phyloP scores from a whole-genome alignment of 2,113 vertebrate genomes.

The Cynoglossus semilaevis region DNA sequence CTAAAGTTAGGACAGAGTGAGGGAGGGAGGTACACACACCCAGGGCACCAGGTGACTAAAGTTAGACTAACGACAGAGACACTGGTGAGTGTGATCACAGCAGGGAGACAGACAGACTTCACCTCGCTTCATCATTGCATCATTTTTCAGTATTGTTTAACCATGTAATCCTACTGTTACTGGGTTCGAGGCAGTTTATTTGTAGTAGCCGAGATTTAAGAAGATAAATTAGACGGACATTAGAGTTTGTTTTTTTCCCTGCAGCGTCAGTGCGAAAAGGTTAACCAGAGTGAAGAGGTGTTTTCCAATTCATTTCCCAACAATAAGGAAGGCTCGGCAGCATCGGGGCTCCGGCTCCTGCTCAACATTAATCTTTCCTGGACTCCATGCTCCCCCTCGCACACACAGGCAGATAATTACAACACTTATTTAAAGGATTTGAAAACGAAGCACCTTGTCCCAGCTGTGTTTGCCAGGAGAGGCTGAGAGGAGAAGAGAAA shows the following conservation, averaged over 20 bases:
- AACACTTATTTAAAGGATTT: constrained; percentile 48
- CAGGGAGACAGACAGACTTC: too few relatives aligned
- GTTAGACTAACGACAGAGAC: too few relatives aligned
- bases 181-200: too few relatives aligned
- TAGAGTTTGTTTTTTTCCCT: background rate
- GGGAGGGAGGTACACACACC: too few relatives aligned
- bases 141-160: too few relatives aligned
- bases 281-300: constrained; percentile 3
- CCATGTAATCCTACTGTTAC: too few relatives aligned
- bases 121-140: too few relatives aligned
- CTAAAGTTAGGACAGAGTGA: too few relatives aligned
- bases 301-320: constrained; percentile 12
- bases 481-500: constrained; percentile 20
- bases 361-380: constrained; percentile 59
- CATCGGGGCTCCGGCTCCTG: constrained; percentile 29
- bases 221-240: too few relatives aligned
- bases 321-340: constrained; percentile 39
- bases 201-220: too few relatives aligned
- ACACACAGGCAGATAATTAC: constrained; percentile 46
- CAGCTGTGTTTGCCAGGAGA: constrained; percentile 27
- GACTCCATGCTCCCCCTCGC: constrained; percentile 23
- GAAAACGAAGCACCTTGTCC: constrained; percentile 45
- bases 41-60: too few relatives aligned
- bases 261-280: background rate
- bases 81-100: too few relatives aligned